Conservation (phyloP, 2,888 invertebrate genomes). For the Agrochola litura region DNA sequence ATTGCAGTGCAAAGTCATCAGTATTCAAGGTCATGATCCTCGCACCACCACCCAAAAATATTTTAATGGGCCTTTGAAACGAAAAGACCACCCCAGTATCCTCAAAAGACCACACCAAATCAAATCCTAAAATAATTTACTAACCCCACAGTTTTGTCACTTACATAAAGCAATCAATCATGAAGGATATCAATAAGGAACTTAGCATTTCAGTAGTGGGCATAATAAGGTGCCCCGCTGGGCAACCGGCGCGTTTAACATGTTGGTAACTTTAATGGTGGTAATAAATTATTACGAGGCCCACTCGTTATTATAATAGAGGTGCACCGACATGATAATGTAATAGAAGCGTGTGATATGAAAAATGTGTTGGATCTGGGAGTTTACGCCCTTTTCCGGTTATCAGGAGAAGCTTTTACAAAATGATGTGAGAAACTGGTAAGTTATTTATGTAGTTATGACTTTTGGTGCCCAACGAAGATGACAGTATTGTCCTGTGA, state of each 20-base stretch:
- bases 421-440: not conserved
- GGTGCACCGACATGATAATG: conserved; percentile 47
- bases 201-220: conserved; percentile 69
- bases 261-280: conserved; percentile 69
- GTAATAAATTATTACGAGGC: conserved; percentile 68
- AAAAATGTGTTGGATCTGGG: conserved; percentile 47
- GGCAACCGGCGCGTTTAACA: conserved; percentile 62
- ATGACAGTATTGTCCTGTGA: too few species aligned
- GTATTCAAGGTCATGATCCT: not conserved
- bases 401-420: conserved; percentile 1
- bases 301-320: conserved; percentile 67
- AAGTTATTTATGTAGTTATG: too few species aligned
- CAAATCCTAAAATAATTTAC: conserved; percentile 24
- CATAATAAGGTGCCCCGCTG: conserved; percentile 70
- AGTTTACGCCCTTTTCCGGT: conserved; percentile 47
- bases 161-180: conserved; percentile 57
- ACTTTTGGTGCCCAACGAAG: too few species aligned
- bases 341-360: conserved; percentile 59
- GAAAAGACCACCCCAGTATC: conserved; percentile 46
- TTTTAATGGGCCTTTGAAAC: not conserved
- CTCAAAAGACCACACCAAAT: conserved; percentile 45
- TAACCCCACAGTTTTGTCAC: conserved; percentile 39
- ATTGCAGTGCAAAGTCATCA: not conserved
- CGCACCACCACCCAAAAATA: not conserved
- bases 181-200: conserved; percentile 58